A percentile compares a stretch with the other conserved stretches of the same genome.
Evolutionary conservation across 2,797 vertebrate genomes (phyloP).

Genomic region (Lepilemur ruficaudatus): DNA sequence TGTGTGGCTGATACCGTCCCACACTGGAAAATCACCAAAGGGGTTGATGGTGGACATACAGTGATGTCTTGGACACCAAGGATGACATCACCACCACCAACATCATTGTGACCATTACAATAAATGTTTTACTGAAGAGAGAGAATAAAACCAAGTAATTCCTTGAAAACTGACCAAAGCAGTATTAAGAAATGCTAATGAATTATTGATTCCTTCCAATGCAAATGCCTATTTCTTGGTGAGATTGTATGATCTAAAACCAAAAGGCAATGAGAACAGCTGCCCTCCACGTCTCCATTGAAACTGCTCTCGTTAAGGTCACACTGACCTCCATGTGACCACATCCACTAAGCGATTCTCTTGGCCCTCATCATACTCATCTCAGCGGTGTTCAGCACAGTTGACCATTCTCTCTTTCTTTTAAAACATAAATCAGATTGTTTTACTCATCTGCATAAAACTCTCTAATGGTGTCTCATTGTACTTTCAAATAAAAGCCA

Average conservation of each 20-base stretch:
- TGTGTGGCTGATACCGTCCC: not conserved
- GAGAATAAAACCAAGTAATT: constrained; percentile 1
- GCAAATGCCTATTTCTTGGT: not conserved
- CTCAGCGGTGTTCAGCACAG: not conserved
- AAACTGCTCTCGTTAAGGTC: not conserved
- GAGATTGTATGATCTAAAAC: not conserved
- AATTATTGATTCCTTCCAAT: constrained; percentile 2
- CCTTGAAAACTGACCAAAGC: constrained; percentile 22
- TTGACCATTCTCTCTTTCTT: constrained; percentile 15
- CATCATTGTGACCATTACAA: not conserved
- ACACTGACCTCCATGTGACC: constrained; percentile 35
- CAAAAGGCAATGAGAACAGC: not conserved
- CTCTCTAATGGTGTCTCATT: not conserved
- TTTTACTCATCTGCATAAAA: constrained; percentile 43
- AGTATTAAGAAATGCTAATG: not conserved
- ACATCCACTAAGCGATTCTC: constrained; percentile 17
- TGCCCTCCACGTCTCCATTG: not conserved
- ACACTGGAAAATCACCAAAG: not conserved
- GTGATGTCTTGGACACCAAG: not conserved
- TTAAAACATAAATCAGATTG: constrained; percentile 20
- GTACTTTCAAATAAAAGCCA: constrained; percentile 39
- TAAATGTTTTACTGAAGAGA: not conserved
- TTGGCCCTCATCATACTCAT: not conserved
- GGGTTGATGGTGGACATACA: not conserved
- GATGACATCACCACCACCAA: not conserved